Conservation (phyloP, 2,113 vertebrate species). For the Romanogobio albipinnatus region DNA sequence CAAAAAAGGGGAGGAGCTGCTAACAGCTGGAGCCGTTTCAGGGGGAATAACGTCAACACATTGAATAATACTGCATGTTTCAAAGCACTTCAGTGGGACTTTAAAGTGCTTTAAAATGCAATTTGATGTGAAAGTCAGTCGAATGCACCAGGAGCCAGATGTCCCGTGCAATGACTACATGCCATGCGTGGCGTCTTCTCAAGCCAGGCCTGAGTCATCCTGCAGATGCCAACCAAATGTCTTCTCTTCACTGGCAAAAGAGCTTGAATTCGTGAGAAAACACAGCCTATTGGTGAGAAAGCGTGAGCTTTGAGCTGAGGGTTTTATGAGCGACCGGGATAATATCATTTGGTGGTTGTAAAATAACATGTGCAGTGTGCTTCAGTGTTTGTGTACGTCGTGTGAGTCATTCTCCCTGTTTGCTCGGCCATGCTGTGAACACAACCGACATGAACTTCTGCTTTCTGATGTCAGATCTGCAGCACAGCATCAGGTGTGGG, state of each 20-base stretch:
- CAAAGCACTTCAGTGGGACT: no score
- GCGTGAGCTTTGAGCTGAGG: not conserved
- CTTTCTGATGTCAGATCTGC: not conserved
- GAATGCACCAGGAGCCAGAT: slow-evolving; percentile 43
- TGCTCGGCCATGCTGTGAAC: not conserved
- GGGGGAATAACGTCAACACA: no score
- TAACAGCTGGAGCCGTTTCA: no score
- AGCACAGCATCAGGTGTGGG: no score
- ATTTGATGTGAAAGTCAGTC: not conserved
- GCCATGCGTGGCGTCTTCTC: slow-evolving; percentile 50
- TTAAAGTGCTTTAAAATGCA: slow-evolving; percentile 17
- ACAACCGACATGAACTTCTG: slow-evolving; percentile 13
- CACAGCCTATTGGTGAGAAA: not conserved
- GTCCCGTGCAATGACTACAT: slow-evolving; percentile 44
- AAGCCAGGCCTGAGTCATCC: slow-evolving; percentile 42
- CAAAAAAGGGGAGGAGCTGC: no score
- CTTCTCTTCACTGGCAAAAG: slow-evolving; percentile 5
- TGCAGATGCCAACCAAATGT: slow-evolving; percentile 44
- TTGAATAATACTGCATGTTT: no score
- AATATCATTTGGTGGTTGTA: slow-evolving; percentile 34
- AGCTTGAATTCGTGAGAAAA: not conserved
- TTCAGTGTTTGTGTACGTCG: slow-evolving; percentile 1
- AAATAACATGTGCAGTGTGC: slow-evolving; percentile 20
- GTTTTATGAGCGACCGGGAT: slow-evolving; percentile 43
- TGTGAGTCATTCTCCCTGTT: slow-evolving; percentile 47